Percentiles rank a stretch among this genome's conserved stretches.
These are phyloP conservation scores for Drosophila watanabei DNA, from an alignment of 1,140 invertebrate species.

Conservation along the genomic window DNA sequence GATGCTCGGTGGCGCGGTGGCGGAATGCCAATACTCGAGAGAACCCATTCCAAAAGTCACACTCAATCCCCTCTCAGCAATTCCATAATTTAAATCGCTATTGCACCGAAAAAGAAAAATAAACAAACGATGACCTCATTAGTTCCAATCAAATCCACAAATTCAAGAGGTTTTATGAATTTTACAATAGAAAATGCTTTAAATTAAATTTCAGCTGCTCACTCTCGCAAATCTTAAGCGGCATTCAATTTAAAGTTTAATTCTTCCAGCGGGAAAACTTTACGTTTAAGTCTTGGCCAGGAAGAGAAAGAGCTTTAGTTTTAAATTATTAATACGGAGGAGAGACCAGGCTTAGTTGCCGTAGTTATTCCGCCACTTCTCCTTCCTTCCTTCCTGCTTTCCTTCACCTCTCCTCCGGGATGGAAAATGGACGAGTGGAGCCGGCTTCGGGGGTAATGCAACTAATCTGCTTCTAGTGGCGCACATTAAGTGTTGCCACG, in stretches of 20 bases:
- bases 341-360: slow-evolving; percentile 21
- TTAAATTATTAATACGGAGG: slow-evolving; percentile 74
- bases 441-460: slow-evolving; percentile 63
- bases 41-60: neutral
- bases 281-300: slow-evolving; percentile 38
- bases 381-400: neutral
- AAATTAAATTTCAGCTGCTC: neutral
- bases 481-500: slow-evolving; percentile 83
- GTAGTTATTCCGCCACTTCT: slow-evolving; percentile 1
- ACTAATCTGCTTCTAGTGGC: slow-evolving; percentile 83
- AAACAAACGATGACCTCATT: slow-evolving; percentile 32
- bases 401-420: neutral
- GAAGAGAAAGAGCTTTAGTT: slow-evolving; percentile 25
- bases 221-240: slow-evolving; percentile 16
- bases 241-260: slow-evolving; percentile 57
- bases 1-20: slow-evolving; percentile 38
- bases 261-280: slow-evolving; percentile 31
- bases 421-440: slow-evolving; percentile 40
- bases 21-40: slow-evolving; percentile 44
- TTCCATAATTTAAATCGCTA: slow-evolving; percentile 16
- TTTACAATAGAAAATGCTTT: no score
- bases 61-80: slow-evolving; percentile 1
- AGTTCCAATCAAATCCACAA: slow-evolving; percentile 17
- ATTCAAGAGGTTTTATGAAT: neutral
- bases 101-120: slow-evolving; percentile 22